phyloP scores from a whole-genome alignment of 2,113 vertebrate genomes.

The Pica pica region DNA sequence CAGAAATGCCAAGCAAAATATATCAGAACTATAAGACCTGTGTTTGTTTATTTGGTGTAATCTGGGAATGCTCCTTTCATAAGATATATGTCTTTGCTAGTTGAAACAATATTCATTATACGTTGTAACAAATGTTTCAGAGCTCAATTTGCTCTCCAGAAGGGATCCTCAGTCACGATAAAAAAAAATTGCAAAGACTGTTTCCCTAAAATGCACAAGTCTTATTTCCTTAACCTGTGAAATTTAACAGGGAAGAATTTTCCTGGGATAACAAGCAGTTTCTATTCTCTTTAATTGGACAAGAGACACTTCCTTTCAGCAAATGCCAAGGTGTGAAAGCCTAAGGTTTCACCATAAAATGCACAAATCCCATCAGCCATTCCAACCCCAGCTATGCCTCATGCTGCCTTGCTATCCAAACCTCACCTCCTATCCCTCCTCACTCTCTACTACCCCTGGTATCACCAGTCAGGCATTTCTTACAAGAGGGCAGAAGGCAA shows the following conservation, averaged over 20 bases:
- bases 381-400: background rate
- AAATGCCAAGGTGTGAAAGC: background rate
- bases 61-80: background rate
- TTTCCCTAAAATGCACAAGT: background rate
- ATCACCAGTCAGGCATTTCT: background rate
- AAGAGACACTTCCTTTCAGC: background rate
- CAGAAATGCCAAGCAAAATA: background rate
- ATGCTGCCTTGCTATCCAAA: background rate
- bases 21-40: background rate
- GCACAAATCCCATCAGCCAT: background rate
- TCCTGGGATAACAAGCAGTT: background rate
- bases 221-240: background rate
- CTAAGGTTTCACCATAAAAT: background rate
- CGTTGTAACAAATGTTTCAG: background rate
- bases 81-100: background rate
- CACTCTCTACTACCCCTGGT: background rate
- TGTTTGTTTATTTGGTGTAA: background rate
- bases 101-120: background rate
- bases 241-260: background rate
- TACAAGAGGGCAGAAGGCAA: background rate
- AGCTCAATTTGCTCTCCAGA: constrained; percentile 22
- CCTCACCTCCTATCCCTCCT: background rate
- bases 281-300: background rate
- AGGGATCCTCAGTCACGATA: background rate
- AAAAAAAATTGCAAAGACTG: background rate